A percentile compares a stretch with the other conserved stretches of the same genome.
Evolutionary conservation across 2,113 vertebrate genomes (phyloP).

Genomic region (Emydura subglobosa): DNA sequence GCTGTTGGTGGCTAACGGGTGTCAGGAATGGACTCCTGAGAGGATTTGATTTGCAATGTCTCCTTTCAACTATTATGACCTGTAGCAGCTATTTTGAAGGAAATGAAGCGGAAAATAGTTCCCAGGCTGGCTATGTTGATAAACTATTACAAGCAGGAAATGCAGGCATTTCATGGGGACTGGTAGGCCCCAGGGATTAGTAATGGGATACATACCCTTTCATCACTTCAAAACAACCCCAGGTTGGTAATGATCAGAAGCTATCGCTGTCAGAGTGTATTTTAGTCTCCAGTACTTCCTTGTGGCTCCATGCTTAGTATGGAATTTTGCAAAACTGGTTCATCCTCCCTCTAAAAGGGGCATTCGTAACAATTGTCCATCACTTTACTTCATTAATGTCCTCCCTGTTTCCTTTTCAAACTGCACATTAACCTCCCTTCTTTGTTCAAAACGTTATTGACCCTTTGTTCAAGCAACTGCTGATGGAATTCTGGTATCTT

Average conservation of each 20-base stretch:
- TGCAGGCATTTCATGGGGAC: not conserved
- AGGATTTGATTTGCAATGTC: not conserved
- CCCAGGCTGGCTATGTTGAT: not conserved
- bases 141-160: constrained; percentile 12
- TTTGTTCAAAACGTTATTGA: constrained; percentile 49
- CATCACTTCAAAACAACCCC: not conserved
- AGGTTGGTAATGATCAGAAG: not conserved
- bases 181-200: not conserved
- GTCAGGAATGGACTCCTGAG: constrained; percentile 51
- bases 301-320: not conserved
- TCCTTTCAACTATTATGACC: not conserved
- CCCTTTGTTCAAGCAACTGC: constrained; percentile 39
- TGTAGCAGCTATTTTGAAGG: not conserved
- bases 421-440: constrained; percentile 29
- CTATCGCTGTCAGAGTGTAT: not conserved
- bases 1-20: not conserved
- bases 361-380: not conserved
- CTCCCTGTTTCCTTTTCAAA: not conserved
- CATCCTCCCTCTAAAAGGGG: not conserved
- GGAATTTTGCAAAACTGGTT: not conserved
- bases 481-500: constrained; percentile 16
- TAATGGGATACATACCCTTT: constrained; percentile 9
- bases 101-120: constrained; percentile 10
- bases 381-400: not conserved
- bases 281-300: not conserved